Conservation (phyloP, 2,888 invertebrate species). For the Yponomeuta cagnagella region DNA sequence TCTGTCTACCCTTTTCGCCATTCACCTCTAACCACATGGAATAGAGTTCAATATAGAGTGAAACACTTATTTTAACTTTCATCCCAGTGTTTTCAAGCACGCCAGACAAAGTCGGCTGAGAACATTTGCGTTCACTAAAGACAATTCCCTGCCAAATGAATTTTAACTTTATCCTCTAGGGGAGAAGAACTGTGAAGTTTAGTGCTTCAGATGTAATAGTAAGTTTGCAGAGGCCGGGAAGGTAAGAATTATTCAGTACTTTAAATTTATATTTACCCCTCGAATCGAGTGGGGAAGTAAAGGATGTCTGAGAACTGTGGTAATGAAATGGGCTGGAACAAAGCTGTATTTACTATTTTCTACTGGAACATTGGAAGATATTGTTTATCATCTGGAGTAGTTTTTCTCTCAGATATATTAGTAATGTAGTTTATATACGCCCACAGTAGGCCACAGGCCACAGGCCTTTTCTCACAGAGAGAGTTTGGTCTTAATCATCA, state of each 20-base stretch:
- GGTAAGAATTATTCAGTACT: slow-evolving; percentile 1
- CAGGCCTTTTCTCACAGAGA: no score
- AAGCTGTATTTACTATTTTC: background rate
- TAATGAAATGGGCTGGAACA: background rate
- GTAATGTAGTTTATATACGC: no score
- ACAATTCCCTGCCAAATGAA: background rate
- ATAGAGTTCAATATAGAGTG: background rate
- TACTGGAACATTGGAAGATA: background rate
- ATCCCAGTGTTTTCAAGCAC: background rate
- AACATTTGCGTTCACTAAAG: background rate
- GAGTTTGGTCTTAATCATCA: background rate
- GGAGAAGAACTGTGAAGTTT: background rate
- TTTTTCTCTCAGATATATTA: background rate
- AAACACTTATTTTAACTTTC: background rate
- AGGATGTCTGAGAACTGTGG: background rate
- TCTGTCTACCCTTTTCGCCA: background rate
- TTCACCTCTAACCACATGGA: background rate
- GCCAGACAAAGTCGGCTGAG: background rate
- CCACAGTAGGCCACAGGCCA: no score
- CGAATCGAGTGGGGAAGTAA: background rate
- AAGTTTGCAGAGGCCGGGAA: background rate
- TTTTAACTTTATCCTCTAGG: background rate
- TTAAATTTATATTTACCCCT: slow-evolving; percentile 1
- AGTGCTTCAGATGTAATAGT: background rate
- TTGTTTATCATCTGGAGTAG: background rate